A percentile compares a stretch with the other conserved stretches of the same genome.
These are phyloP conservation scores for Myiozetetes cayanensis DNA, from an alignment of 2,113 vertebrate genomes.

Conservation along the genomic window DNA sequence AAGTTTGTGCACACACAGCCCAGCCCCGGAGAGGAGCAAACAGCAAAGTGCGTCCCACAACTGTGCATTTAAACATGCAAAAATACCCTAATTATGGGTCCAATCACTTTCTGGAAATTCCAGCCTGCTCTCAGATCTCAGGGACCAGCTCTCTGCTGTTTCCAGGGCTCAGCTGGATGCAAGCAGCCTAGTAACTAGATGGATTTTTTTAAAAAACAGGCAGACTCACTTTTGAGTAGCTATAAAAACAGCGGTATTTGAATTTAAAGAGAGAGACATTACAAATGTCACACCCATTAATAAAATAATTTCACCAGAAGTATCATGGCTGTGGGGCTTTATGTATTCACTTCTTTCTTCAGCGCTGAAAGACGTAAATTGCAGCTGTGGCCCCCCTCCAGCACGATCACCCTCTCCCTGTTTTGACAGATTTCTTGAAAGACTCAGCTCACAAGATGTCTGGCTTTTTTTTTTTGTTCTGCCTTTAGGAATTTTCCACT, in stretches of 20 bases:
- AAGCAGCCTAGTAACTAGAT: conserved; percentile 31
- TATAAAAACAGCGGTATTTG: conserved; percentile 45
- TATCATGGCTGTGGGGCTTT: conserved; percentile 32
- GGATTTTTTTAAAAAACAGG: background rate
- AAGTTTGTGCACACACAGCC: background rate
- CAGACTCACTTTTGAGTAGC: background rate
- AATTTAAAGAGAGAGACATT: conserved; percentile 46
- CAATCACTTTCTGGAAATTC: background rate
- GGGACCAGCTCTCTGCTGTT: background rate
- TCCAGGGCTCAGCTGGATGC: conserved; percentile 53
- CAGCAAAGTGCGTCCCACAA: background rate
- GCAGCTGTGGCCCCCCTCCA: conserved; percentile 49
- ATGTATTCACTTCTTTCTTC: background rate
- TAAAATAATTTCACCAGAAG: conserved; percentile 56
- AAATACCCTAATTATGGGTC: background rate
- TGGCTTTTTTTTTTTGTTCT: conserved; percentile 27
- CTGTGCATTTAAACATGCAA: background rate
- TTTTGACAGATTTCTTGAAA: conserved; percentile 61
- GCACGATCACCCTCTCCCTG: conserved; percentile 39
- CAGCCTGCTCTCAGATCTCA: background rate
- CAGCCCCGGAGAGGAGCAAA: background rate
- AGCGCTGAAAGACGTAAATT: conserved; percentile 38
- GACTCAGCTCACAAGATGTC: conserved; percentile 50
- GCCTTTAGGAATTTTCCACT: conserved; percentile 49
- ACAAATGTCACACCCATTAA: conserved; percentile 56